A percentile compares a stretch with the other conserved stretches of the same genome.
phyloP scores from a whole-genome alignment of 2,797 vertebrate genomes.

The Leptodactylus fallax region DNA sequence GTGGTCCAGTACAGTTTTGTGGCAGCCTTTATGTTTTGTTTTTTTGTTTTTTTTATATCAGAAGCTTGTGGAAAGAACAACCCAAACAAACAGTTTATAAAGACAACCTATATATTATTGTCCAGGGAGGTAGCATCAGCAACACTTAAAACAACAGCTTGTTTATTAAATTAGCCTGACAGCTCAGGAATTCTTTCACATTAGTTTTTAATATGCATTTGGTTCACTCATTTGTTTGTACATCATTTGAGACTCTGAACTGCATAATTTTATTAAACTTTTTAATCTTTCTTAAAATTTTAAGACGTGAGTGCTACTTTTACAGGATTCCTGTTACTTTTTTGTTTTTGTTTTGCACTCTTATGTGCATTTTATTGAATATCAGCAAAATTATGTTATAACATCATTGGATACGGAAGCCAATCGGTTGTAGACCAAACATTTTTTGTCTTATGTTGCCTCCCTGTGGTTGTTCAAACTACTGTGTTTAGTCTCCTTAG shows the following conservation, averaged over 20 bases:
- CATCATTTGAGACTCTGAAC: background rate
- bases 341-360: background rate
- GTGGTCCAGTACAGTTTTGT: too few species aligned
- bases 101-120: background rate
- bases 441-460: constrained; percentile 11
- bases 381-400: background rate
- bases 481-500: background rate
- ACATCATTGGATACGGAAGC: background rate
- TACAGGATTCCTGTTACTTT: background rate
- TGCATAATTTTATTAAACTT: background rate
- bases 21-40: too few species aligned
- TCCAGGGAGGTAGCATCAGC: background rate
- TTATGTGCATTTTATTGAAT: background rate
- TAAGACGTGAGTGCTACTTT: too few species aligned
- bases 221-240: background rate
- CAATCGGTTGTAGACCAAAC: background rate
- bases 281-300: background rate
- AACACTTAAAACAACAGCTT: background rate
- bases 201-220: too few species aligned
- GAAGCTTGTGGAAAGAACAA: background rate
- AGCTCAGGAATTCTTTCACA: background rate
- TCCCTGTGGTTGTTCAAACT: constrained; percentile 19
- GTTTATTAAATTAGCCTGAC: background rate
- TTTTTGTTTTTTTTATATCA: too few species aligned
- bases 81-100: background rate